Evolutionary conservation across 2,113 vertebrate species (phyloP), one percentile per base, ranked within the genome.

Genomic region (Triplophysa dalaica): DNA sequence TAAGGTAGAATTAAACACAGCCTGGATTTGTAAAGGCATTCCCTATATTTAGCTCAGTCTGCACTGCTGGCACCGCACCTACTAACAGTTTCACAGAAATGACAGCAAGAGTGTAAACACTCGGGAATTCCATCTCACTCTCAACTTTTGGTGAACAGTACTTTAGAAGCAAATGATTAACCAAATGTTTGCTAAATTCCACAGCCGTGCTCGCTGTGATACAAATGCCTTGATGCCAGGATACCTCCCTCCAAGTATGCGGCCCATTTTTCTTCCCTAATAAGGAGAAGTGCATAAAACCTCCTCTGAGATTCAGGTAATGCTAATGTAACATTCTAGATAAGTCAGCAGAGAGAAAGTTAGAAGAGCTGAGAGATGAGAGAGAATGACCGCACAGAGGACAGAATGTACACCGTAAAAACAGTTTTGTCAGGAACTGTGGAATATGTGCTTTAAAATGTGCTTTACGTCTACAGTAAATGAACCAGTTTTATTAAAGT

Each of bases 161-260:
- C 22, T 66, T 75, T 62, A 82, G 79, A 70, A 81, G 70, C 58
- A 72, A 61, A 80, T 82, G 4, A 77, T 56, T 43, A 60, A 43
- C 70, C 52, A 22, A 65, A 65, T 61, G 52, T 79, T 63, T 80
- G 73, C 38, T 26, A 64, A 61, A 77, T 45, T 38, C 54, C 62
- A 66, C 22, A 43, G 58, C 62, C 58, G 12, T 14, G n/a, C 33
- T n/a, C 10, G 16, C 21, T 54, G 14, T 26, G 50, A 56, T 22
- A 68, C 52, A 60, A 43, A 68, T 68, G 33, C 21, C 64, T 60
- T 43, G 38, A 45, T 41, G 64, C 50, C 24, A 62, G 56, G n/a
- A 19, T 50, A 52, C 54, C 54, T 41, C 33, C 29, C 29, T 73
- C 5, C 21, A 73, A 58, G n/a, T 16, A 41, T 58, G 38, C 4